Evolutionary conservation across 2,113 vertebrate species (phyloP), one percentile per base, ranked within the genome.

Genomic region (Aepyceros melampus): DNA sequence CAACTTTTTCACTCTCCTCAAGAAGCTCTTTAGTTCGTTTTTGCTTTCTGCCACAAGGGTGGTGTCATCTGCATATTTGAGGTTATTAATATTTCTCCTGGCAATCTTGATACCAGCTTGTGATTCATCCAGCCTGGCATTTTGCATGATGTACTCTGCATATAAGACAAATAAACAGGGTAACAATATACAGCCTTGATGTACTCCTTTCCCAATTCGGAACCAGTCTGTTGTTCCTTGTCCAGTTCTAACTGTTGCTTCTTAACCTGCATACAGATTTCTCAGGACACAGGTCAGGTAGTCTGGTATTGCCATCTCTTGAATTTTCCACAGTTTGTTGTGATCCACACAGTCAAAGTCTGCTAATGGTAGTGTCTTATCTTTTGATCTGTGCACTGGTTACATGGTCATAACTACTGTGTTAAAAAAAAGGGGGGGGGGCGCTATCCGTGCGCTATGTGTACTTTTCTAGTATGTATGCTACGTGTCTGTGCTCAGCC

Each of bases 401-500:
- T 64, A 31, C 14, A 29, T 6, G 53, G 19, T 8, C 13, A 1
- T 31, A 45, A 10, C 9, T 16, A 55, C 27, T 76, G 53, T 31
- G 19, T 67, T 56, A 27, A 33, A 33, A 79, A 47, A 16, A n/a
- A n/a, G n/a, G n/a, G n/a, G n/a, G n/a, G n/a, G 33, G 19, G 74
- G 8, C 53, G 31, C 51, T 76, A 33, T 7, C 4, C 1, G 23
- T n/a, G 29, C 0, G 1, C 14, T 36, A 29, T 14, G 21, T 56
- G 29, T 10, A 43, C 16, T 89, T 91, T 86, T 67, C 17, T 92
- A 40, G 9, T 40, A 40, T 60, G 6, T n/a, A n/a, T n/a, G n/a
- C n/a, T n/a, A n/a, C n/a, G n/a, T n/a, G n/a, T n/a, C n/a, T n/a
- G 40, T 7, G 6, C 12, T 27, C 2, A 76, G 6, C 27, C 0